These are phyloP conservation scores for Rhinella marina DNA, from an alignment of 2,797 vertebrate genomes.

Conservation along the genomic window DNA sequence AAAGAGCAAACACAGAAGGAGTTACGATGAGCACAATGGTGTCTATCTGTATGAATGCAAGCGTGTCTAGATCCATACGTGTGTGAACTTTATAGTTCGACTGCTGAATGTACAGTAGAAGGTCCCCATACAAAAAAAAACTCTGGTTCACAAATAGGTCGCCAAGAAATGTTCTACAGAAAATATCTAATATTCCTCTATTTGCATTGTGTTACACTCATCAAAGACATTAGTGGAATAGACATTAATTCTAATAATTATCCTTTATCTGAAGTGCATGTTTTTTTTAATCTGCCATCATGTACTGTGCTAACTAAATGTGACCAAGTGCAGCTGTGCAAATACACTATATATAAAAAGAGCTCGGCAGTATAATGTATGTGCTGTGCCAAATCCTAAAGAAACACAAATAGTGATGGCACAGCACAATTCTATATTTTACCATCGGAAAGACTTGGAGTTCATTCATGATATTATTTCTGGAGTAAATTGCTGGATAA, in stretches of 20 bases:
- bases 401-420: conserved; percentile 32
- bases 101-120: background rate
- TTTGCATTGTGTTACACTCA: background rate
- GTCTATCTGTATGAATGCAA: background rate
- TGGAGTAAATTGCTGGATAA: background rate
- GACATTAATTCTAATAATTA: background rate
- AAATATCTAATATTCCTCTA: background rate
- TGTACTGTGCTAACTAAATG: conserved; percentile 28
- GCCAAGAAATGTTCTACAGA: background rate
- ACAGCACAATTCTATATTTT: conserved; percentile 34
- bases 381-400: conserved; percentile 33
- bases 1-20: conserved; percentile 6
- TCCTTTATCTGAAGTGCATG: conserved; percentile 15
- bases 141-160: background rate
- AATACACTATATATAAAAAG: conserved; percentile 10
- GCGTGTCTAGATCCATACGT: background rate
- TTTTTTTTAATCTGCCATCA: background rate
- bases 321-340: conserved; percentile 31
- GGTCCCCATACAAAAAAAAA: background rate
- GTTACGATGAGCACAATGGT: background rate
- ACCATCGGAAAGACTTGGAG: background rate
- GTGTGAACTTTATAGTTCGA: background rate
- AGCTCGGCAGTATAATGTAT: background rate
- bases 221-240: background rate
- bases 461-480: background rate